Conservation (phyloP, 2,797 vertebrate species). For the Macrochelys suwanniensis region DNA sequence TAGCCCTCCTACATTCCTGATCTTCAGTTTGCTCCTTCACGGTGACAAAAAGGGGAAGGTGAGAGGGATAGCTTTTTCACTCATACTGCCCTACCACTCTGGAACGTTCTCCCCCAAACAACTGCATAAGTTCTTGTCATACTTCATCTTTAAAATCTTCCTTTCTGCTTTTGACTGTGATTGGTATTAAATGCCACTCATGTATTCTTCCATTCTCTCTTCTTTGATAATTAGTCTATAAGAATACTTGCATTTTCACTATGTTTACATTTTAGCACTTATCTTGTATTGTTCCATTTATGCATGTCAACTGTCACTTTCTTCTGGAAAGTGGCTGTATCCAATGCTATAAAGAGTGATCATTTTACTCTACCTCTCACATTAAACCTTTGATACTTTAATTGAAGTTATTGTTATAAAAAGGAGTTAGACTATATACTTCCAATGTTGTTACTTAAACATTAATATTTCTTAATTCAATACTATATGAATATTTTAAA, state of each 20-base stretch:
- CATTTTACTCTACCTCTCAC: not conserved
- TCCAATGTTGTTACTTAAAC: not conserved
- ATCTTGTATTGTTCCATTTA: not conserved
- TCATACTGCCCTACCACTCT: not conserved
- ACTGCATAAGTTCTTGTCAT: not conserved
- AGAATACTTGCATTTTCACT: not conserved
- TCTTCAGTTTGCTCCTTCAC: not conserved
- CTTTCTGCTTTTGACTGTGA: not conserved
- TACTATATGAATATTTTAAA: constrained; percentile 29
- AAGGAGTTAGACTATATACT: not conserved
- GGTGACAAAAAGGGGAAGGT: not conserved
- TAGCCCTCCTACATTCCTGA: not conserved
- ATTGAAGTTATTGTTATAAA: not conserved
- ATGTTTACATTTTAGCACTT: not conserved
- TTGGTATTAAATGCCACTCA: not conserved
- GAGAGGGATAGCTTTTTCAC: not conserved
- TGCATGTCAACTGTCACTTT: not conserved
- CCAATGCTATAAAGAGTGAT: not conserved
- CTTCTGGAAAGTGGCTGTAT: not conserved
- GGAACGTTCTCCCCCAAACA: not conserved
- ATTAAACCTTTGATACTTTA: not conserved
- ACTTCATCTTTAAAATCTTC: not conserved
- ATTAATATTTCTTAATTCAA: not conserved
- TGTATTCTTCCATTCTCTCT: not conserved
- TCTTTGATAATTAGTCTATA: not conserved